These are phyloP conservation scores for Columba guinea DNA, from an alignment of 2,797 vertebrate species.

Conservation along the genomic window DNA sequence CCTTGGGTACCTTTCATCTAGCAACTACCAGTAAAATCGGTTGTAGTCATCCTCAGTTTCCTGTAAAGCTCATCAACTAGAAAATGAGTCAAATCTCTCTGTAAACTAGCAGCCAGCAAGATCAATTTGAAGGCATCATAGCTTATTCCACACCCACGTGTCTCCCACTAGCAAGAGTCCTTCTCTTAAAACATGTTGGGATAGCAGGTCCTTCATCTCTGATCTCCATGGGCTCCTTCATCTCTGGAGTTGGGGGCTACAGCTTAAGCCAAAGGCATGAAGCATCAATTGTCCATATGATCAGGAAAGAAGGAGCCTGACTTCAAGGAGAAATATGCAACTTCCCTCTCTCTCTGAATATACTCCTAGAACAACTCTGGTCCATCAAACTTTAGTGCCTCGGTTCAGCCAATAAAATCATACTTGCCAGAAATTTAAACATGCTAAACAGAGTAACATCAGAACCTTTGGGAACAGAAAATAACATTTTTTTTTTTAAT, in stretches of 20 bases:
- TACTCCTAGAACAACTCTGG: accelerated
- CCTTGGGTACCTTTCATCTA: background rate
- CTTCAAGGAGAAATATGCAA: background rate
- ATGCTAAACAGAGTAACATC: background rate
- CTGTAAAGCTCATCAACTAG: background rate
- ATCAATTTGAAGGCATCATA: accelerated
- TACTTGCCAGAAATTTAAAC: background rate
- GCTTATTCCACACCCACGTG: accelerated
- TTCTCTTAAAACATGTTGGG: background rate
- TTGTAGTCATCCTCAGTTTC: accelerated
- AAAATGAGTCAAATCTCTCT: background rate
- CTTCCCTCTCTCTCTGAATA: background rate
- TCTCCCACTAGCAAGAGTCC: background rate
- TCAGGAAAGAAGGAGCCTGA: background rate
- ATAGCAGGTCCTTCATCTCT: background rate
- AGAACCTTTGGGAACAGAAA: background rate
- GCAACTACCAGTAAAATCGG: too few relatives aligned
- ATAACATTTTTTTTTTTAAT: background rate
- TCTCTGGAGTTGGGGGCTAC: background rate
- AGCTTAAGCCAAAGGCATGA: background rate
- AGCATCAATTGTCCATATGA: background rate
- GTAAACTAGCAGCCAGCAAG: accelerated
- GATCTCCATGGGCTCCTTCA: background rate
- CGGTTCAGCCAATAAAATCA: background rate
- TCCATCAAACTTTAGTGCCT: background rate